Conservation (phyloP, 2,888 invertebrate species). For the Epinotia ramella region DNA sequence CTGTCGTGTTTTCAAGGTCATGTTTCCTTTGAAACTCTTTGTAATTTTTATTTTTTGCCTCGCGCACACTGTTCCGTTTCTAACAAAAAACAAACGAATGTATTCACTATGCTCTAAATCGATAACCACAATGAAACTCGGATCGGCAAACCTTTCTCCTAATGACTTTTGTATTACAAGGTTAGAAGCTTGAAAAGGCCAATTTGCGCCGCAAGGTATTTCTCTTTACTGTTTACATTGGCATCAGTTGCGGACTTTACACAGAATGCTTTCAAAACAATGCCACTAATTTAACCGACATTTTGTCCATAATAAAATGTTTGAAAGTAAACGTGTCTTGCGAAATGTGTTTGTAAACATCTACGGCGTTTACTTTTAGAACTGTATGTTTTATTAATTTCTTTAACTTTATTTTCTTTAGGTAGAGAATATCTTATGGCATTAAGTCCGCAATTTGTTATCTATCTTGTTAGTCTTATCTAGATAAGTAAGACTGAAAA, state of each 20-base stretch:
- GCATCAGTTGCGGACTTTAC: neutral
- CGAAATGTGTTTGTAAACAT: neutral
- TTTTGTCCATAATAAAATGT: too few species aligned
- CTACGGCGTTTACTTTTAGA: neutral
- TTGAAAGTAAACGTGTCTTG: too few species aligned
- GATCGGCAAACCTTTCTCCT: slow-evolving; percentile 12
- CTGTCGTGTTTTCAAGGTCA: slow-evolving; percentile 1
- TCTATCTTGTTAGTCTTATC: too few species aligned
- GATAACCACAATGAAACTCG: slow-evolving; percentile 21
- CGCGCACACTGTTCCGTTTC: slow-evolving; percentile 9
- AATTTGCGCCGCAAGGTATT: slow-evolving; percentile 5
- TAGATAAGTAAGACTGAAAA: too few species aligned
- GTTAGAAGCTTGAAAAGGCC: slow-evolving; percentile 15
- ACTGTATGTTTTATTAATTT: too few species aligned
- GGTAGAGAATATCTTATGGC: too few species aligned
- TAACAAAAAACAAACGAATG: slow-evolving; percentile 11
- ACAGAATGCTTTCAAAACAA: neutral
- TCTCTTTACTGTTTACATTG: neutral
- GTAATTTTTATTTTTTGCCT: neutral
- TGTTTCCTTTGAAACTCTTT: slow-evolving; percentile 7
- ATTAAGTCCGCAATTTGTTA: too few species aligned
- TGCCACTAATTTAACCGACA: neutral
- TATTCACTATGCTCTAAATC: slow-evolving; percentile 6
- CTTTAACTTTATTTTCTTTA: too few species aligned
- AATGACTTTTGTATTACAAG: slow-evolving; percentile 26